Evolutionary conservation across 2,797 vertebrate genomes (phyloP), one percentile per base, ranked within the genome.

Genomic region (Eulemur coronatus): DNA sequence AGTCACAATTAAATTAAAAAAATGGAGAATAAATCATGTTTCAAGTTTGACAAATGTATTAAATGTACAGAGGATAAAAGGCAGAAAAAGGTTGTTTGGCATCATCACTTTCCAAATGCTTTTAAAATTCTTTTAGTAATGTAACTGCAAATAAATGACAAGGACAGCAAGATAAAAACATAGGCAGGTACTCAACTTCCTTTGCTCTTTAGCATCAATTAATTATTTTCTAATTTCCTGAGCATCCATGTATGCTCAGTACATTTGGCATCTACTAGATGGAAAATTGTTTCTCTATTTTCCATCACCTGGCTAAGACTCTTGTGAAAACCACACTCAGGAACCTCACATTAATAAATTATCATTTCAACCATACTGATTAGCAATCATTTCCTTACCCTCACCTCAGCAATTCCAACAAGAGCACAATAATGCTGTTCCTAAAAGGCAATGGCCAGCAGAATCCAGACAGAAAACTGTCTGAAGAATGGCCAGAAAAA

Each of bases 341-440:
- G 43, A 96, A 95, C 84, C 81, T 96, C 1, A 0, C 38, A 97
- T 89, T 95, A 91, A 97, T 97, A 75, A 94, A 97, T 97, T 57
- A 17, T 89, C 28, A 86, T 93, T 73, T 93, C 69, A 61, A 80
- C 90, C 52, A 95, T 2, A 70, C 80, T 55, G 94, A 70, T 96
- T 98, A 97, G 94, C 4, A 90, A 96, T 73, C 89, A 97, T 95
- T 98, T 97, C 97, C 88, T 76, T 93, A 11, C 7, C 7, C 97
- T 38, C 17, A n/a, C 26, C 50, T 89, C 84, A 87, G 52, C 95
- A 80, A 61, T 89, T 96, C 81, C 75, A 97, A 92, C 55, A 73
- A 92, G 72, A 96, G n/a, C 59, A 85, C 28, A 86, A 84, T 28
- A 86, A 89, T 24, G 72, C 33, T 86, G 11, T 69, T 69, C 55